Conservation (phyloP, 37 sponge, comb jelly and placozoan species). For the Cladorhizidae sp. region DNA sequence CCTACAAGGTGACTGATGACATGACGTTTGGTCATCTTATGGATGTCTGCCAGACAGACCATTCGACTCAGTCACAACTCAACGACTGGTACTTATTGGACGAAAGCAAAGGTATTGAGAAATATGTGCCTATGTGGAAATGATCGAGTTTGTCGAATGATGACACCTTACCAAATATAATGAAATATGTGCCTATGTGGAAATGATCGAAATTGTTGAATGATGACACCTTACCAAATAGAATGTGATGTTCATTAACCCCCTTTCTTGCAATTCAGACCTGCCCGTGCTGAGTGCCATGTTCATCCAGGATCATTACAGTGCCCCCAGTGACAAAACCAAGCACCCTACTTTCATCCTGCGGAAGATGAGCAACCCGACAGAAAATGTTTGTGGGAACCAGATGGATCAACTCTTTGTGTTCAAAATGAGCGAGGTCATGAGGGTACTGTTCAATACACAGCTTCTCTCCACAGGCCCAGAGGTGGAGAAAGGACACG, state of each 20-base stretch:
- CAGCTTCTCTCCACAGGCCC: slow-evolving; percentile 43
- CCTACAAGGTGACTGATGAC: slow-evolving; percentile 13
- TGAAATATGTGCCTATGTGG: too few species aligned
- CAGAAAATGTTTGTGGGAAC: slow-evolving; percentile 11
- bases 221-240: slow-evolving; percentile 3
- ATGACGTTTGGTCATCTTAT: slow-evolving; percentile 54
- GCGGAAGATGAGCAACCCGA: background rate
- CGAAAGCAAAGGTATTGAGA: slow-evolving; percentile 19
- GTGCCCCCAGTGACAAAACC: slow-evolving; percentile 19
- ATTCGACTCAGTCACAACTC: slow-evolving; percentile 7
- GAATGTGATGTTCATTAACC: too few species aligned
- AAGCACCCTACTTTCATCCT: slow-evolving; percentile 29
- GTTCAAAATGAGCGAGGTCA: slow-evolving; percentile 62
- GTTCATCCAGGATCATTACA: slow-evolving; percentile 65
- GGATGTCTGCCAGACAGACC: slow-evolving; percentile 9
- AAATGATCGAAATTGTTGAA: background rate
- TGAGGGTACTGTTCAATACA: slow-evolving; percentile 43
- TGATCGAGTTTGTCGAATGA: background rate
- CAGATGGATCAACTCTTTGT: slow-evolving; percentile 57
- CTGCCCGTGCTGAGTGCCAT: slow-evolving; percentile 55
- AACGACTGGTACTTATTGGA: slow-evolving; percentile 38
- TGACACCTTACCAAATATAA: slow-evolving; percentile 3
- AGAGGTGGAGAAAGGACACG: slow-evolving; percentile 22
- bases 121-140: background rate
- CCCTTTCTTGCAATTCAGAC: slow-evolving; percentile 23